Conservation (phyloP, 35 echinoderm and acorn worm species). For the Patiria miniata region DNA sequence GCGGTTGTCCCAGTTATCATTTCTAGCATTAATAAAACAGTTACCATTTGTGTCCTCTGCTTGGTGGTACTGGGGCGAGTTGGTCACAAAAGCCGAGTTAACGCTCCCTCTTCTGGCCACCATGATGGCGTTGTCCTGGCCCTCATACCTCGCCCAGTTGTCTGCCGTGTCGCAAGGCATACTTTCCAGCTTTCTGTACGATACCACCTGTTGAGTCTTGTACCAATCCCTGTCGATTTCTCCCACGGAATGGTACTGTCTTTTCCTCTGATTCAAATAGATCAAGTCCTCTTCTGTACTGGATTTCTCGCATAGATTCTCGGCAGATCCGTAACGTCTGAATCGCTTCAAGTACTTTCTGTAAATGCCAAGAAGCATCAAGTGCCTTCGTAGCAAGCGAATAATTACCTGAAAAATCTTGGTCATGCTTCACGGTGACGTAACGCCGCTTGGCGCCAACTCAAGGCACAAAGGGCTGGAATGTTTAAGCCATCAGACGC, state of each 20-base stretch:
- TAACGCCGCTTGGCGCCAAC: neutral
- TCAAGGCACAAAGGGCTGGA: neutral
- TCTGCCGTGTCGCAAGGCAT: slow-evolving; percentile 6
- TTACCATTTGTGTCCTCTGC: slow-evolving; percentile 2
- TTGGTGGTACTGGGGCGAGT: slow-evolving; percentile 23
- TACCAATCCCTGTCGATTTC: slow-evolving; percentile 46
- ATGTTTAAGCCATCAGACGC: no score
- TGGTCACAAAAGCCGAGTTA: slow-evolving; percentile 43
- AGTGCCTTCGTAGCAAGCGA: slow-evolving; percentile 62
- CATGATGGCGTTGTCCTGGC: slow-evolving; percentile 6
- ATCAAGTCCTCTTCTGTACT: slow-evolving; percentile 45
- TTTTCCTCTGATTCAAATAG: slow-evolving; percentile 38
- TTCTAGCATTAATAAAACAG: neutral
- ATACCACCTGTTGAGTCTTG: slow-evolving; percentile 35
- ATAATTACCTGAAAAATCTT: slow-evolving; percentile 86
- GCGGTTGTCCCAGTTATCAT: slow-evolving; percentile 44
- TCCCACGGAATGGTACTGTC: slow-evolving; percentile 63
- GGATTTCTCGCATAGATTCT: slow-evolving; percentile 58
- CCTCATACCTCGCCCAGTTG: slow-evolving; percentile 4
- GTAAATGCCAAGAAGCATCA: slow-evolving; percentile 69
- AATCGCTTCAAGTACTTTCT: slow-evolving; percentile 61
- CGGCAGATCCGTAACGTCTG: slow-evolving; percentile 51
- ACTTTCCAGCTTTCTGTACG: slow-evolving; percentile 27
- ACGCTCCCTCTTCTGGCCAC: neutral
- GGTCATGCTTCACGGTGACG: slow-evolving; percentile 62